Evolutionary conservation across 2,797 vertebrate species (phyloP).

Genomic region (Babyrousa celebensis): DNA sequence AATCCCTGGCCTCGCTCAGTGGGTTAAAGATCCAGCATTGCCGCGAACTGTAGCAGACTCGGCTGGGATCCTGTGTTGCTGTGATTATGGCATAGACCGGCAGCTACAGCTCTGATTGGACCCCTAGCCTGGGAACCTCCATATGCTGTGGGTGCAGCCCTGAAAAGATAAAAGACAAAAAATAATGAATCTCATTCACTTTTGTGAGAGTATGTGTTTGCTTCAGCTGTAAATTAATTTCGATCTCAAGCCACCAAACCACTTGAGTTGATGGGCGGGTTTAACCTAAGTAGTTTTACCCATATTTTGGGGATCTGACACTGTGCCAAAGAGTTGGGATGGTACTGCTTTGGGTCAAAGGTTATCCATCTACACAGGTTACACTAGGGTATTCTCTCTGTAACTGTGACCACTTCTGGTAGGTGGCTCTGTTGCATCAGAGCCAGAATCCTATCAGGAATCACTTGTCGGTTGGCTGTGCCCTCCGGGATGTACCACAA

Average conservation of each 20-base stretch:
- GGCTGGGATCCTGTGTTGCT: too few species aligned
- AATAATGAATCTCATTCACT: background rate
- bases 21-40: too few species aligned
- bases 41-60: too few species aligned
- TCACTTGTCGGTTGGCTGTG: background rate
- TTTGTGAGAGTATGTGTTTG: background rate
- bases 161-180: too few species aligned
- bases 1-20: too few species aligned
- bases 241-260: background rate
- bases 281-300: background rate
- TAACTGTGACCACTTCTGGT: background rate
- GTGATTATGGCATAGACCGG: too few species aligned
- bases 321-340: background rate
- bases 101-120: too few species aligned
- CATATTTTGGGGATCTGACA: background rate
- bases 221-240: background rate
- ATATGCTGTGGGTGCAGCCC: too few species aligned
- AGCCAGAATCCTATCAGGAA: background rate
- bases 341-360: background rate
- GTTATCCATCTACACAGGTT: background rate
- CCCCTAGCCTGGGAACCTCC: too few species aligned
- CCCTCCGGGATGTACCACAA: fast-evolving
- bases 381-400: background rate
- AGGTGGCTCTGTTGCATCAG: background rate
- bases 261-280: background rate